Percentiles rank a stretch among this genome's conserved stretches.
Evolutionary conservation across 2,113 vertebrate genomes (phyloP).

Genomic region (Pachycephala philippinensis): DNA sequence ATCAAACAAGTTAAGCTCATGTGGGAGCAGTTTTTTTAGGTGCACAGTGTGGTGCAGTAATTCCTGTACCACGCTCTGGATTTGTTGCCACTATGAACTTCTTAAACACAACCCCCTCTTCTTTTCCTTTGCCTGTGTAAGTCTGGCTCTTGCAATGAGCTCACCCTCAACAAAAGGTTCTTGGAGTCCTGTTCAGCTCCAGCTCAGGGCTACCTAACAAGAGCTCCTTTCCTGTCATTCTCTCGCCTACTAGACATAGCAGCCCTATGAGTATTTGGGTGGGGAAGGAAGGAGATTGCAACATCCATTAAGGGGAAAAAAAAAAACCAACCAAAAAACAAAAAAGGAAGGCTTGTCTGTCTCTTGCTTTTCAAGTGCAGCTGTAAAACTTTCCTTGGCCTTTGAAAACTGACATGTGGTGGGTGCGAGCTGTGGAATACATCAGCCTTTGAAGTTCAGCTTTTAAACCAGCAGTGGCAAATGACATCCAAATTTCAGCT

Average conservation of each 20-base stretch:
- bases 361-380: neutral
- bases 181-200: neutral
- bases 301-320: constrained; percentile 8
- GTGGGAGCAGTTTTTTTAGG: neutral
- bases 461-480: constrained; percentile 10
- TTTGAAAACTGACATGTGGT: constrained; percentile 9
- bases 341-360: constrained; percentile 3
- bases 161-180: neutral
- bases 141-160: neutral
- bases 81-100: neutral
- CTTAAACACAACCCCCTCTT: neutral
- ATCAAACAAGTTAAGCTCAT: neutral
- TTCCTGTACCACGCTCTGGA: neutral
- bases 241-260: constrained; percentile 30
- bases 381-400: constrained; percentile 52
- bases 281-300: constrained; percentile 67
- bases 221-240: constrained; percentile 57
- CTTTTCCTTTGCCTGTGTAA: neutral
- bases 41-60: neutral
- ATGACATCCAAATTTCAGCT: neutral
- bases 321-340: neutral
- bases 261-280: constrained; percentile 49
- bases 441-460: constrained; percentile 26
- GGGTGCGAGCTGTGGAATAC: neutral
- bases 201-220: neutral